Percentiles rank a stretch among this genome's conserved stretches.
phyloP scores from a whole-genome alignment of 2,113 vertebrate species.

The Phoxinus phoxinus region DNA sequence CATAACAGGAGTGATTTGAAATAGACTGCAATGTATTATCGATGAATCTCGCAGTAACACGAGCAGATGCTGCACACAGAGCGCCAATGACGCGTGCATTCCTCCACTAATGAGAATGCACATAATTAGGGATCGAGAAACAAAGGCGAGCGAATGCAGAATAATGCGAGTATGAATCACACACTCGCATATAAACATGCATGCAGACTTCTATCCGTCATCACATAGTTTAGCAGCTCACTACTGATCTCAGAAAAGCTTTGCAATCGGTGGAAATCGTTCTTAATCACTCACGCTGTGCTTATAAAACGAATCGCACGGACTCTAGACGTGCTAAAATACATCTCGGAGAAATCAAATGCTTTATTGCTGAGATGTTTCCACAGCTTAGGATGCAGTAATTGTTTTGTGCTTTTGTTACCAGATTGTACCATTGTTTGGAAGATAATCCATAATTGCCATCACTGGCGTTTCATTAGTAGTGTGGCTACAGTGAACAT shows the following conservation, averaged over 20 bases:
- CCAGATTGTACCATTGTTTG: too few species aligned
- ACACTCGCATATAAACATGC: background rate
- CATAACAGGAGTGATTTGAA: conserved; percentile 46
- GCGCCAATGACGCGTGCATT: conserved; percentile 63
- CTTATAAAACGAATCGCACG: background rate
- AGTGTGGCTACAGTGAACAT: background rate
- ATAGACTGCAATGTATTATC: conserved; percentile 67
- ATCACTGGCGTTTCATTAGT: background rate
- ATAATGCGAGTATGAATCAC: conserved; percentile 51
- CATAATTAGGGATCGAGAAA: conserved; percentile 65
- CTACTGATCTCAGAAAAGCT: background rate
- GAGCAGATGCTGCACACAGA: conserved; percentile 68
- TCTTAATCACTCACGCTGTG: background rate
- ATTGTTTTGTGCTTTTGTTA: background rate
- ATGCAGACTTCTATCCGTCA: conserved; percentile 28
- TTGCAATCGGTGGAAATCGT: background rate
- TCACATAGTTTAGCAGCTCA: conserved; percentile 21
- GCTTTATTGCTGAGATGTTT: background rate
- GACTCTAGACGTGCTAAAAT: background rate
- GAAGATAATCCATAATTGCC: background rate
- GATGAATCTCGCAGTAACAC: conserved; percentile 66
- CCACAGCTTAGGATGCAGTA: background rate
- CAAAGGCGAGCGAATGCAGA: conserved; percentile 57
- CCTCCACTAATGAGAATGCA: conserved; percentile 68
- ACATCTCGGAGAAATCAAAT: background rate